These are phyloP conservation scores for Crepidodera aurea DNA, from an alignment of 2,888 invertebrate species.

Conservation along the genomic window DNA sequence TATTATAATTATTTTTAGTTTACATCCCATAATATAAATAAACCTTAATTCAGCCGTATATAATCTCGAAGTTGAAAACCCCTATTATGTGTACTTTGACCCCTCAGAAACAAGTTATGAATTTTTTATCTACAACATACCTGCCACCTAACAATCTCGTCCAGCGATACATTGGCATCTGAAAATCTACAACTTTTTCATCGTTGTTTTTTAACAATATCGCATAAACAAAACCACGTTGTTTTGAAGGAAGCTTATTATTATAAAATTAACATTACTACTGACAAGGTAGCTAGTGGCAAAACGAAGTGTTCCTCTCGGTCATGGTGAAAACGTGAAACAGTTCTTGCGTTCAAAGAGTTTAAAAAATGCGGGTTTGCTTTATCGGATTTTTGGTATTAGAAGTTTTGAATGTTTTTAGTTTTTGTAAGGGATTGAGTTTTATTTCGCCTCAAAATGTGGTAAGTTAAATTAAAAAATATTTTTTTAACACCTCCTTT, in stretches of 20 bases:
- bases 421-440: neutral
- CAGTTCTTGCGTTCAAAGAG: too few relatives aligned
- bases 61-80: too few relatives aligned
- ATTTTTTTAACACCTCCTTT: too few relatives aligned
- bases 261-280: neutral
- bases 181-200: slow-evolving; percentile 4
- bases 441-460: slow-evolving; percentile 17
- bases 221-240: slow-evolving; percentile 1
- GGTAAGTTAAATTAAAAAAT: slow-evolving; percentile 6
- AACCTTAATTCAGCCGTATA: too few relatives aligned
- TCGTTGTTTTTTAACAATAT: neutral
- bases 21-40: too few relatives aligned
- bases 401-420: neutral
- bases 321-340: neutral
- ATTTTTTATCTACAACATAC: too few relatives aligned
- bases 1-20: too few relatives aligned
- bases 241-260: neutral
- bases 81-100: too few relatives aligned
- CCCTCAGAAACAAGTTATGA: too few relatives aligned
- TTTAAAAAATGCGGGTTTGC: neutral
- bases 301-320: neutral
- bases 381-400: slow-evolving; percentile 1
- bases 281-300: neutral
- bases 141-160: too few relatives aligned
- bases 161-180: neutral